These are phyloP conservation scores for Scylla paramamosain DNA, from an alignment of 1,140 invertebrate species.

Conservation along the genomic window DNA sequence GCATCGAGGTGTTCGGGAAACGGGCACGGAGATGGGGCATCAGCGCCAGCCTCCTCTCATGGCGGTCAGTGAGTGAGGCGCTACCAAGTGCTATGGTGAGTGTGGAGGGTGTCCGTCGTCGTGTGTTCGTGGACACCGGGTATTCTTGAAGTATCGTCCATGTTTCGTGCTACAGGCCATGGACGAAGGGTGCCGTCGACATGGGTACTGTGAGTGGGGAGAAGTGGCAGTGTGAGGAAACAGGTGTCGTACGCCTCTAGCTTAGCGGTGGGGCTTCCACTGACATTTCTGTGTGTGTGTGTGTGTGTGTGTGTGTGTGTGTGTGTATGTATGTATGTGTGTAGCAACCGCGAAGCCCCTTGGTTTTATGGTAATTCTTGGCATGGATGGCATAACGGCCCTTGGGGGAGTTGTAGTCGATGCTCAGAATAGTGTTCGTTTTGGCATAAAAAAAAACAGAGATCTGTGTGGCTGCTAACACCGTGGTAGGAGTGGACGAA, in stretches of 20 bases:
- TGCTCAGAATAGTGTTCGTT: too few species aligned
- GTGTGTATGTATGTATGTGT: too few species aligned
- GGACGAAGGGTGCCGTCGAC: constrained; percentile 3
- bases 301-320: too few species aligned
- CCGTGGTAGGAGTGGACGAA: too few species aligned
- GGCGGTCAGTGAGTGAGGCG: constrained; percentile 11
- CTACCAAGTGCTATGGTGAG: too few species aligned
- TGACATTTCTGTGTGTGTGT: constrained; percentile 25
- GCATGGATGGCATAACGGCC: constrained; percentile 41
- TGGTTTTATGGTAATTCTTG: constrained; percentile 29
- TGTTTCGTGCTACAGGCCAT: constrained; percentile 6
- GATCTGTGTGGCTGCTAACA: too few species aligned
- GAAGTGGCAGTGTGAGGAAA: constrained; percentile 27
- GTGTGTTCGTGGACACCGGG: too few species aligned
- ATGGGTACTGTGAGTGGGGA: constrained; percentile 36
- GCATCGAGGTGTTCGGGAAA: constrained; percentile 43
- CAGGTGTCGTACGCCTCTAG: constrained; percentile 29
- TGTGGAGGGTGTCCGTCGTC: too few species aligned
- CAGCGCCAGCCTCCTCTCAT: constrained; percentile 59
- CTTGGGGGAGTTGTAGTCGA: constrained; percentile 33
- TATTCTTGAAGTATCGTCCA: too few species aligned
- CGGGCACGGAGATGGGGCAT: constrained; percentile 25
- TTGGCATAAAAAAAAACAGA: too few species aligned
- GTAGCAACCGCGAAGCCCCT: neutral
- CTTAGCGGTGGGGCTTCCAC: neutral